phyloP scores from a whole-genome alignment of 30 jellyfish, hydroid and myxozoan genomes.

The Pelagia noctiluca region DNA sequence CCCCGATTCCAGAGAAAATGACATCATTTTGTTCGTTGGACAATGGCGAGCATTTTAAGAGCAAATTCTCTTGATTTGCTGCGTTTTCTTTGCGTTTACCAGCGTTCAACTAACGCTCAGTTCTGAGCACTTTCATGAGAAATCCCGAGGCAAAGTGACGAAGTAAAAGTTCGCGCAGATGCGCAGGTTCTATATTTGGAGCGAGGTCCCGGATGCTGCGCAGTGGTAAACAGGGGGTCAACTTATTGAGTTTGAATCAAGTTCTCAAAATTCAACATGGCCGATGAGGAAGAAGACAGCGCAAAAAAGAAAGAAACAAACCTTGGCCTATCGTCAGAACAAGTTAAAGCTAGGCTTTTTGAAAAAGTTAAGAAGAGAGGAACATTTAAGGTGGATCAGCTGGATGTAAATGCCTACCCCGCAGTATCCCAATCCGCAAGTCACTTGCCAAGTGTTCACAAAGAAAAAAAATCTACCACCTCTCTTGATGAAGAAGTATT shows the following conservation, averaged over 20 bases:
- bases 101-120: neutral
- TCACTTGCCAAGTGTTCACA: neutral
- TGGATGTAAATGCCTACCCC: neutral
- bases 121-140: slow-evolving; percentile 12
- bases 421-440: neutral
- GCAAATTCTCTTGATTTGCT: too few relatives aligned
- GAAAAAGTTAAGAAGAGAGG: neutral
- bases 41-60: too few relatives aligned
- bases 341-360: neutral
- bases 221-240: slow-evolving; percentile 32
- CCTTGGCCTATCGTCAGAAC: neutral
- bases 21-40: too few relatives aligned
- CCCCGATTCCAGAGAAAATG: too few relatives aligned
- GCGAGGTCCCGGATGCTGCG: slow-evolving; percentile 19
- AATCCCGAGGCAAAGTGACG: slow-evolving; percentile 27
- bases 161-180: slow-evolving; percentile 18
- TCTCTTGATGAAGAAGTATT: neutral
- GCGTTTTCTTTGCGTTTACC: neutral
- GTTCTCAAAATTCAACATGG: slow-evolving; percentile 19
- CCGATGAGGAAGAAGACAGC: neutral
- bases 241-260: neutral
- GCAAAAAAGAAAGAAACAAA: too few relatives aligned
- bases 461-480: too few relatives aligned
- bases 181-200: slow-evolving; percentile 11
- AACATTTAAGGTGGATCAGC: neutral